Evolutionary conservation across 2,113 vertebrate genomes (phyloP).

Genomic region (Mormyrus lacerda): DNA sequence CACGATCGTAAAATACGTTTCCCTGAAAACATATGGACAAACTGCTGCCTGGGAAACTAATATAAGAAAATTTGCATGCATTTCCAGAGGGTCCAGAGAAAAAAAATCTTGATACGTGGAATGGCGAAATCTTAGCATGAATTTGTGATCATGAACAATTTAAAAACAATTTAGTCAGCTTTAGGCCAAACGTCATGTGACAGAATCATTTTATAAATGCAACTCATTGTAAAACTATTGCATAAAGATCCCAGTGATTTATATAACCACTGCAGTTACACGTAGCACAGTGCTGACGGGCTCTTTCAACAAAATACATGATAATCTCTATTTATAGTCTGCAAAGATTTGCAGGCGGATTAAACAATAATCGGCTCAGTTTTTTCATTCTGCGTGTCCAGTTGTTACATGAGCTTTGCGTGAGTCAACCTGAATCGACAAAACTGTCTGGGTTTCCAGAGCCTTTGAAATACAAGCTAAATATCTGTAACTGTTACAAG

Average conservation of each 20-base stretch:
- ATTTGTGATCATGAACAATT: not conserved
- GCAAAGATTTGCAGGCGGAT: conserved; percentile 4
- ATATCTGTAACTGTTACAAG: not conserved
- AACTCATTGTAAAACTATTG: not conserved
- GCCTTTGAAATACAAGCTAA: not conserved
- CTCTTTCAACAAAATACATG: not conserved
- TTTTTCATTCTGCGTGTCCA: not conserved
- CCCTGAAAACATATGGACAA: not conserved
- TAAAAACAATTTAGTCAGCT: not conserved
- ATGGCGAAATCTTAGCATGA: not conserved
- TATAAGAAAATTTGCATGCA: not conserved
- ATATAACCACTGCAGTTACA: not conserved
- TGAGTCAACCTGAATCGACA: not conserved
- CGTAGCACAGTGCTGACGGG: not conserved
- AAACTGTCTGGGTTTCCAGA: not conserved
- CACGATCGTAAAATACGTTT: not conserved
- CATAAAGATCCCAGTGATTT: not conserved
- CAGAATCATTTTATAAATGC: not conserved
- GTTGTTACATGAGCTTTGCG: not conserved
- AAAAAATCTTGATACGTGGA: not conserved
- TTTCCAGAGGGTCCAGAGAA: not conserved
- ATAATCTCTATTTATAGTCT: not conserved
- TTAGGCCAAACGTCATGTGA: not conserved
- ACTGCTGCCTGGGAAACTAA: not conserved
- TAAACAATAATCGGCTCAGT: conserved; percentile 1